Evolutionary conservation across 53 echinoderm and acorn worm species (phyloP), one percentile per base, ranked within the genome.

Genomic region (Glandiceps talaboti): DNA sequence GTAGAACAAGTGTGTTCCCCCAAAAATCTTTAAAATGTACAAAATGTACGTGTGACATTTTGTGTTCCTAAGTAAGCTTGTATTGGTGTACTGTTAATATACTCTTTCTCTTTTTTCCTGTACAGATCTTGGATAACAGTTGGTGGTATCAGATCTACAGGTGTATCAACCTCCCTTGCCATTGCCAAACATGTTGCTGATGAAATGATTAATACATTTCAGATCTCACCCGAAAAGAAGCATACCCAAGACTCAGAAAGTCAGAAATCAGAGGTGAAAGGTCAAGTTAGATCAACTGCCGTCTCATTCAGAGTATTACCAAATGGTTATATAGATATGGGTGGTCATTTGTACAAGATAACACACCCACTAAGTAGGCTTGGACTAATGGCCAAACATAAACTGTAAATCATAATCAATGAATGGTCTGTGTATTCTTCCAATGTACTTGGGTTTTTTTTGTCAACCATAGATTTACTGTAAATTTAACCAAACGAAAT

Each of bases 101-200:
- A 45, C 20, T 45, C 20, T 45, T 45, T 45, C 64, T 20, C 79
- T 32, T 32, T 79, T 32, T 79, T 33, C 10, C 30, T 45, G 1
- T 29, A 72, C 26, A 80, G 80, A 30, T 72, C 64, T 0, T 80
- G 80, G 80, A 80, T 80, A 12, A 80, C 80, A 1, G 31, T 80
- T 80, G 80, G 80, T 0, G 80, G 80, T 27, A 80, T 80, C n/a
- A 1, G 80, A 14, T 72, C 73, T 0, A 80, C 80, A 28, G 80
- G 80, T 27, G 6, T 80, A 28, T 80, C 80, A 64, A 29, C 80
- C 12, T 30, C 30, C 29, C 64, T 73, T 28, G 80, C 72, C 28
- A 27, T 80, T 29, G 80, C 80, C 1, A 25, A 64, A 29, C 30
- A 80, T 31, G 73, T 80, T 14, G 25, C 27, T 6, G 26, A 80